A percentile compares a stretch with the other conserved stretches of the same genome.
These are phyloP conservation scores for Esperia sulphurella DNA, from an alignment of 2,888 invertebrate genomes.

Conservation along the genomic window DNA sequence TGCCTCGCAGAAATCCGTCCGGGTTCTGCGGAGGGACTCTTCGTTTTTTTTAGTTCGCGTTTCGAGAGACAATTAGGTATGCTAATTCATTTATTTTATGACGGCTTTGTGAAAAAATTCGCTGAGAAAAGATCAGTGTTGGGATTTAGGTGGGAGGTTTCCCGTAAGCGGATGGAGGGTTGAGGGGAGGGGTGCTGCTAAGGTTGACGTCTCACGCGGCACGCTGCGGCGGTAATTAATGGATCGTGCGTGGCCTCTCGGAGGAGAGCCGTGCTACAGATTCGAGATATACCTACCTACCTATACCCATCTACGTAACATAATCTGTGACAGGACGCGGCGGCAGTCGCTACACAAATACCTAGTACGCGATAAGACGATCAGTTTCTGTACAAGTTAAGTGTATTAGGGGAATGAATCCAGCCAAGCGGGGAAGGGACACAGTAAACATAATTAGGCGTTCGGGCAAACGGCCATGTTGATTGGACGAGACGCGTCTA, in stretches of 20 bases:
- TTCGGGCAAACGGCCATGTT: constrained; percentile 40
- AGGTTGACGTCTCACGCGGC: constrained; percentile 41
- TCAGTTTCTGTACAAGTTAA: constrained; percentile 39
- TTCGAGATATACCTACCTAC: constrained; percentile 19
- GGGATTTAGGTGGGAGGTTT: constrained; percentile 41
- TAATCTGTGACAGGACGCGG: constrained; percentile 9
- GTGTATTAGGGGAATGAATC: constrained; percentile 37
- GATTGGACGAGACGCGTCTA: constrained; percentile 55
- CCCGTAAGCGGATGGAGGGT: constrained; percentile 18
- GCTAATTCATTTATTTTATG: constrained; percentile 72
- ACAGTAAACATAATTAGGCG: constrained; percentile 64
- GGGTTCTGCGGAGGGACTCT: constrained; percentile 45
- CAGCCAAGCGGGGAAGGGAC: constrained; percentile 37
- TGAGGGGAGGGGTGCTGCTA: constrained; percentile 20
- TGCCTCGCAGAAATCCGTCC: constrained; percentile 60
- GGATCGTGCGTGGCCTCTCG: constrained; percentile 45
- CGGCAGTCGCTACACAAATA: constrained; percentile 11
- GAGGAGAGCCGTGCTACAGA: constrained; percentile 35
- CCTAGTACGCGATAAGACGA: constrained; percentile 26
- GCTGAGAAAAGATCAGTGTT: constrained; percentile 50
- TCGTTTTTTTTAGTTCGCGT: constrained; percentile 57
- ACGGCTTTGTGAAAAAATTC: constrained; percentile 49
- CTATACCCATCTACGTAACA: constrained; percentile 7
- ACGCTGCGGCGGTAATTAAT: constrained; percentile 43
- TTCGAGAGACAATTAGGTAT: constrained; percentile 70